Evolutionary conservation across 2,888 invertebrate genomes (phyloP), one percentile per base, ranked within the genome.

Genomic region (Aspidiotus rigidus): DNA sequence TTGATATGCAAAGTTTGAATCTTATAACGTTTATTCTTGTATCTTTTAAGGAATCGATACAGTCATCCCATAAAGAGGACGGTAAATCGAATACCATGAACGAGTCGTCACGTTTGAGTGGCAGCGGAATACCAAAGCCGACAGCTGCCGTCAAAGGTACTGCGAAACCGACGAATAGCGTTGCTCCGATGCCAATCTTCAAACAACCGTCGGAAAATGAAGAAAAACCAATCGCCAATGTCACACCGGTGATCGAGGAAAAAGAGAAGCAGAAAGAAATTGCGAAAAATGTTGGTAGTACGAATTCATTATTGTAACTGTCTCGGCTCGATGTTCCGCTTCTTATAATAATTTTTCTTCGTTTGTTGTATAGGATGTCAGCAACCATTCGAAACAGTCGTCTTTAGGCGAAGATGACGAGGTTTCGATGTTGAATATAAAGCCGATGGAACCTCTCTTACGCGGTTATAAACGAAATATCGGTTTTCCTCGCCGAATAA

Each of bases 101-200:
- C 71, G 81, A 84, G 72, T 79, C 83, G 71, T 82, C 83, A 13
- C 81, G 81, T 75, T 79, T 74, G 69, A 77, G 82, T 69, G 78
- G 83, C 73, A 82, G 88, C 7, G 89, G 90, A 16, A 89, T 93
- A 74, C 93, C 93, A 0, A 93, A 93, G 78, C 93, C 93, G 2
- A 93, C 92, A 57, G 92, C 93, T 9, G 90, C 93, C 70, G 90
- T 94, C 42, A 93, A 93, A 81, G 93, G 93, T 72, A 92, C 90
- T 39, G 87, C 87, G 72, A 92, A 93, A 79, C 74, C 79, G 10
- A 82, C 85, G 74, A 75, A 74, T 64, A 69, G 73, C 39, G 75
- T 75, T 7, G 74, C 75, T 28, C 75, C 75, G 2, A 74, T 75
- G 73, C 73, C 63, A 9, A 62, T 69, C 11, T 41, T 69, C 0